Percentiles rank a stretch among this genome's conserved stretches.
Evolutionary conservation across 1,140 invertebrate species (phyloP).

Genomic region (Pseudoatta argentina): DNA sequence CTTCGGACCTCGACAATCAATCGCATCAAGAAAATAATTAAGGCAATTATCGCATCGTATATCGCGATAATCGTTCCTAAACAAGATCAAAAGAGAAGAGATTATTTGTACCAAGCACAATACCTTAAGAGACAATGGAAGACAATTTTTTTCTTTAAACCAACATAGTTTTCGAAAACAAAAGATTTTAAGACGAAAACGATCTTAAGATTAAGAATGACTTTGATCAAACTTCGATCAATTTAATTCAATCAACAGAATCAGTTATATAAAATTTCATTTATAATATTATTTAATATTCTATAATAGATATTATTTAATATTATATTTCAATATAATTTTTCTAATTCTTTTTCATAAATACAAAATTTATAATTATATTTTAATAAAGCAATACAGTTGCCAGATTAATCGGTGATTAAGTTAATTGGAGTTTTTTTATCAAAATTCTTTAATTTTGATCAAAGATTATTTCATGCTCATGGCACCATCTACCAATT

Average conservation of each 20-base stretch:
- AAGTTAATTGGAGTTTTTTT: neutral
- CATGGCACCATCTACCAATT: constrained; percentile 18
- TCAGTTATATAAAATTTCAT: neutral
- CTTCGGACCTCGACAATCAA: neutral
- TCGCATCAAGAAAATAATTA: constrained; percentile 3
- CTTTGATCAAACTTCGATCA: neutral
- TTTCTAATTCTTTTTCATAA: neutral
- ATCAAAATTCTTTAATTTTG: neutral
- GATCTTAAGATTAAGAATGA: neutral
- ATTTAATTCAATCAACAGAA: neutral
- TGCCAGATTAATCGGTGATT: neutral
- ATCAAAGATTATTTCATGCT: neutral
- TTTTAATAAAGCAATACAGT: neutral
- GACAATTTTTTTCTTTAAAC: neutral
- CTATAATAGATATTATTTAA: too few relatives aligned
- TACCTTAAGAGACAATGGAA: neutral
- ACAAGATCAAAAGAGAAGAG: neutral
- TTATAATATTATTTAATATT: too few relatives aligned
- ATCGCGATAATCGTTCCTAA: neutral
- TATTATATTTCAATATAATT: too few relatives aligned
- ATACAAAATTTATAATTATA: neutral
- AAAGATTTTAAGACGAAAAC: neutral
- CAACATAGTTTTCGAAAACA: neutral
- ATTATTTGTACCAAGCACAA: neutral
- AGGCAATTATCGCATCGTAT: neutral